A percentile compares a stretch with the other conserved stretches of the same genome.
Evolutionary conservation across 2,797 vertebrate genomes (phyloP).

Genomic region (Danio kyathit): DNA sequence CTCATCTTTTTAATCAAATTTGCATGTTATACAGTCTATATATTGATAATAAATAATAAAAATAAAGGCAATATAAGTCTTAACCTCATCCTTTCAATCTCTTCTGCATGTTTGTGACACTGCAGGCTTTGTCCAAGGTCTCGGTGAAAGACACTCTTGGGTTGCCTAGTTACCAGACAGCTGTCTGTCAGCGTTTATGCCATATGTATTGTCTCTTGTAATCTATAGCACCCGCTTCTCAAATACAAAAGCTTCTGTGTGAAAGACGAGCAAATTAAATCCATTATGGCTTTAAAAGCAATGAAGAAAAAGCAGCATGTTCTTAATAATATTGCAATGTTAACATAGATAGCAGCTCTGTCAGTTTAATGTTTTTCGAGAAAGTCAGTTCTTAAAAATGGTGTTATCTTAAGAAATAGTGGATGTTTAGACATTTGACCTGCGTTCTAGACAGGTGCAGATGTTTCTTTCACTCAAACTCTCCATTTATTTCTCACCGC

Average conservation of each 20-base stretch:
- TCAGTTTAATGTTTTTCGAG: not conserved
- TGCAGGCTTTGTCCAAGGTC: conserved; percentile 61
- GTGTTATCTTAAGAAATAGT: not conserved
- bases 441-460: not conserved
- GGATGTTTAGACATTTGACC: not conserved
- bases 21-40: not conserved
- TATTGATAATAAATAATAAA: no score
- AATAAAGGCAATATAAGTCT: no score
- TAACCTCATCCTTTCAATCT: no score
- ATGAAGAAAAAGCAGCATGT: not conserved
- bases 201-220: conserved; percentile 70
- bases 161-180: conserved; percentile 80
- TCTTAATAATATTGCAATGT: not conserved
- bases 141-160: conserved; percentile 71
- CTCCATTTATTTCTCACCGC: not conserved
- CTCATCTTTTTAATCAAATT: no score
- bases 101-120: conserved; percentile 4
- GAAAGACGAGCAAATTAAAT: conserved; percentile 62
- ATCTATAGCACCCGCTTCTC: conserved; percentile 66
- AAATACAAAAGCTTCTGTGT: conserved; percentile 60
- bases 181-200: conserved; percentile 68
- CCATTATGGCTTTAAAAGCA: conserved; percentile 33
- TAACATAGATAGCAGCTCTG: not conserved
- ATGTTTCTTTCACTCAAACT: not conserved
- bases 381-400: not conserved